Evolutionary conservation across 2,113 vertebrate genomes (phyloP), one percentile per base, ranked within the genome.

Genomic region (Tachysurus fulvidraco): DNA sequence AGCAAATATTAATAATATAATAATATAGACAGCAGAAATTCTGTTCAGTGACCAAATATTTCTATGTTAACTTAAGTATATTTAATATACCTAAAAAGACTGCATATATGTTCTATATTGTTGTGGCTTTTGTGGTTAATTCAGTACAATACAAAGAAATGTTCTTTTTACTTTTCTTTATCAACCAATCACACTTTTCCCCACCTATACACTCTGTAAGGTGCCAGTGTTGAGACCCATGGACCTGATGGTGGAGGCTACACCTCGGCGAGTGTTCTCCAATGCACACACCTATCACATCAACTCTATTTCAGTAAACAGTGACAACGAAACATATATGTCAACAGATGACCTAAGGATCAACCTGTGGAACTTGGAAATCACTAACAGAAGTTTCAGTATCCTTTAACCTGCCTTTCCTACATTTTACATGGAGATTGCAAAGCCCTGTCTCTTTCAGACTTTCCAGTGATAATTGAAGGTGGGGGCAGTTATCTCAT

Each of bases 241-340:
- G 96, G 97, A 97, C 91, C 93, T 97, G 91, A 97, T 97, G 97
- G 97, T 97, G 91, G 97, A 97, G 88, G 97, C 97, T 85, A 97
- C 95, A 3, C 96, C 97, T 0, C 92, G 97, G 25, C 91, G 96
- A 92, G 95, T 97, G 60, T 97, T 97, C 81, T 95, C 96, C 92
- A 97, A 97, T 0, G 97, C 96, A 0, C 97, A 97, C 86, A 97
- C 97, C 13, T 97, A 97, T 92, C 97, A 97, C 93, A 97, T 97
- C 95, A 97, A 97, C 93, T 97, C 96, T 91, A 97, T 97, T 93
- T 97, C 97, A 0, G 96, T 97, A 93, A 97, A 97, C 94, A 97
- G 96, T 0, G 97, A 97, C 94, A 96, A 96, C 2, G 96, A 97
- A 92, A 97, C 97, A 50, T 97, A 97, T 94, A 97, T 97, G 95